Conservation (phyloP, 2,113 vertebrate species). For the Hucho hucho region DNA sequence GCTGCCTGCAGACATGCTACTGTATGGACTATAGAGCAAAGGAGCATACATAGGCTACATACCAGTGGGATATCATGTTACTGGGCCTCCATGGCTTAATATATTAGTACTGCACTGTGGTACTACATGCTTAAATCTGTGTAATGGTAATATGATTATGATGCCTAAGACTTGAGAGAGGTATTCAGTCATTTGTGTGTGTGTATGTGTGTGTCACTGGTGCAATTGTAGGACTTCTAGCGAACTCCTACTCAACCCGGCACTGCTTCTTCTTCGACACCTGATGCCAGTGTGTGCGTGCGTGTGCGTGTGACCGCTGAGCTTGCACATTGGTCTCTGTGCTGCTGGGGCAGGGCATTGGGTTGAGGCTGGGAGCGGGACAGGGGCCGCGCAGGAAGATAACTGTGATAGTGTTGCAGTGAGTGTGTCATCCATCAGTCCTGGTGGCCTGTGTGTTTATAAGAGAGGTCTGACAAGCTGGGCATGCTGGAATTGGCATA, state of each 20-base stretch:
- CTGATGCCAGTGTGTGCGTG: background rate
- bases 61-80: too few relatives aligned
- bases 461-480: background rate
- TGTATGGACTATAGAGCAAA: too few relatives aligned
- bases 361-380: background rate
- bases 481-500: background rate
- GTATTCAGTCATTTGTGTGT: background rate
- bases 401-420: background rate
- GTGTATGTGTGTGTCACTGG: background rate
- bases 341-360: background rate
- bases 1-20: too few relatives aligned
- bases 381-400: background rate
- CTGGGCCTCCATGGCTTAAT: too few relatives aligned
- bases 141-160: too few relatives aligned
- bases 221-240: background rate
- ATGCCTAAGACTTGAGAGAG: too few relatives aligned
- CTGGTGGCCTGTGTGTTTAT: background rate
- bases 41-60: too few relatives aligned
- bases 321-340: background rate
- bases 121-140: too few relatives aligned
- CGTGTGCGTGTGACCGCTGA: background rate
- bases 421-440: background rate
- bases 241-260: background rate
- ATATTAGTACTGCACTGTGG: too few relatives aligned
- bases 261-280: background rate